phyloP scores from a whole-genome alignment of 92 coral and sea anemone genomes.

The Scolanthus callimorphus region DNA sequence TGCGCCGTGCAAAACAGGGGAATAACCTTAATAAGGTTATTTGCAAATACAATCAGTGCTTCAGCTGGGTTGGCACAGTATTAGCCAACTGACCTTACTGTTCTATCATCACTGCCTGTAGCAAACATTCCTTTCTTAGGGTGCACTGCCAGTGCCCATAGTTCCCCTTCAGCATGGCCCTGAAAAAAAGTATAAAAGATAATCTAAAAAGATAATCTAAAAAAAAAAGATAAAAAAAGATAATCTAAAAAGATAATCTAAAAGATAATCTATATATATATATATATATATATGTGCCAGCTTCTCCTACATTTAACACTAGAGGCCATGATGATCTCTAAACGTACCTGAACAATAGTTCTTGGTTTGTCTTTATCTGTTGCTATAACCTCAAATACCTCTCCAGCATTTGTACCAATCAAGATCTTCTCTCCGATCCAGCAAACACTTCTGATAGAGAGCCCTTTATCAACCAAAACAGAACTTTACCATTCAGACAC shows the following conservation, averaged over 20 bases:
- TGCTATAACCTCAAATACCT: conserved; percentile 90
- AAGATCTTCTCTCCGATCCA: conserved; percentile 93
- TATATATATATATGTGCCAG: no score
- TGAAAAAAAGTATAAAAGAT: conserved; percentile 1
- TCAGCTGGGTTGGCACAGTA: no score
- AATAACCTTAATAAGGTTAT: no score
- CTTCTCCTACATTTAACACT: no score
- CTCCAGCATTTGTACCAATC: conserved; percentile 97
- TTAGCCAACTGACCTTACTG: no score
- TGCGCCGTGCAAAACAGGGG: no score
- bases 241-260: no score
- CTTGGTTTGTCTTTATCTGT: conserved; percentile 92
- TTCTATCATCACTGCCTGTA: conserved; percentile 98
- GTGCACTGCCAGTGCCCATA: conserved; percentile 99
- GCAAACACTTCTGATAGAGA: conserved; percentile 91
- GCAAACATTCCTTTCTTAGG: conserved; percentile 97
- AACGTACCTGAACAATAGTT: conserved; percentile 86
- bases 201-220: no score
- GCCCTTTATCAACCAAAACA: conserved; percentile 31
- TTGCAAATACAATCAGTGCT: no score
- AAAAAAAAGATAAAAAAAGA: no score
- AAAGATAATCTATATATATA: no score
- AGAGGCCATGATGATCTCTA: no score
- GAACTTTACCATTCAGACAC: not conserved
- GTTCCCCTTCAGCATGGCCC: conserved; percentile 99